These are phyloP conservation scores for Spondyliosoma cantharus DNA, from an alignment of 2,797 vertebrate genomes.

Conservation along the genomic window DNA sequence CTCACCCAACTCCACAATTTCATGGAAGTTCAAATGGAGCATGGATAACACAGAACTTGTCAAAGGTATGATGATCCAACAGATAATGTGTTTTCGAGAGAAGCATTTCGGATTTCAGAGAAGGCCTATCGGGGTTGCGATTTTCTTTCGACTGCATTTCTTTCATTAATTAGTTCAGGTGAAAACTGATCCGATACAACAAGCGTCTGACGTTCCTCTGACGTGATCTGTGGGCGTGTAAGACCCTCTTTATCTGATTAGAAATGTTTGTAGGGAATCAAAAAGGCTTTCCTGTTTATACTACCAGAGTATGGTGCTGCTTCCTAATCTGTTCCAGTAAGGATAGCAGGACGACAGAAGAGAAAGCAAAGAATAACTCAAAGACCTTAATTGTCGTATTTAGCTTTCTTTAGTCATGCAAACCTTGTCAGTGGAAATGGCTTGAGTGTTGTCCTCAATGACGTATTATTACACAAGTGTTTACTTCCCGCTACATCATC, in stretches of 20 bases:
- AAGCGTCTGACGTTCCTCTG: constrained; percentile 19
- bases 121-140: neutral
- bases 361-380: neutral
- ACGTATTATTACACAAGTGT: constrained; percentile 10
- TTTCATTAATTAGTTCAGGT: neutral
- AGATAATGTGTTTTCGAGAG: constrained; percentile 15
- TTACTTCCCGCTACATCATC: neutral
- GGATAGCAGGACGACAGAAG: neutral
- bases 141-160: constrained; percentile 19
- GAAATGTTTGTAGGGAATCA: constrained; percentile 12
- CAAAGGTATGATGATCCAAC: neutral
- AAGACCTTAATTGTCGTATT: constrained; percentile 22
- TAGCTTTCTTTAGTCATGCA: constrained; percentile 29
- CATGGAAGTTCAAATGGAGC: neutral
- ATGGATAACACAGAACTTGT: neutral
- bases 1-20: neutral
- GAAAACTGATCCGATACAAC: neutral
- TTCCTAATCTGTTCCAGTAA: neutral
- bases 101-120: constrained; percentile 37
- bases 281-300: constrained; percentile 41
- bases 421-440: constrained; percentile 11
- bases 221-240: constrained; percentile 11
- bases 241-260: neutral
- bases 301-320: constrained; percentile 10
- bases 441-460: constrained; percentile 13